phyloP scores from a whole-genome alignment of 2,888 invertebrate genomes.

The Mycogona germanica region DNA sequence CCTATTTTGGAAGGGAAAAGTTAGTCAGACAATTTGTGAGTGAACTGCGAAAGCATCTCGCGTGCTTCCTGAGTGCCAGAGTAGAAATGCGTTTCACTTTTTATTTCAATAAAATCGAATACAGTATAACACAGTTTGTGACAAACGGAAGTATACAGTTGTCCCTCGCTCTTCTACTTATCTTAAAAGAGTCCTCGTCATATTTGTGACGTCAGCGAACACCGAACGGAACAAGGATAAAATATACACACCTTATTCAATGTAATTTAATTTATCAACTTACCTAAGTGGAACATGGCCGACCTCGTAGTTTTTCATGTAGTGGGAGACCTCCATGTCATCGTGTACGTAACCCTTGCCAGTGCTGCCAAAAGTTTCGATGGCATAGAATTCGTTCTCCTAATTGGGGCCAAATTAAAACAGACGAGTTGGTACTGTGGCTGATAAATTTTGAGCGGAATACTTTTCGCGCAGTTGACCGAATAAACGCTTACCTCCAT shows the following conservation, averaged over 20 bases:
- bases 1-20: slow-evolving; percentile 35
- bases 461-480: background rate
- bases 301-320: slow-evolving; percentile 97
- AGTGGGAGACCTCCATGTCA: slow-evolving; percentile 98
- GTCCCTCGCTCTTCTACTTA: too few relatives aligned
- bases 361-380: slow-evolving; percentile 98
- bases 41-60: background rate
- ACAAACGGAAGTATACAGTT: too few relatives aligned
- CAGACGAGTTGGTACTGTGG: background rate
- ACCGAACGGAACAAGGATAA: too few relatives aligned
- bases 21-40: slow-evolving; percentile 12
- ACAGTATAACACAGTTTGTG: too few relatives aligned
- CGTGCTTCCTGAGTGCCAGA: too few relatives aligned
- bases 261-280: background rate
- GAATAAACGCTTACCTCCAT: slow-evolving; percentile 56
- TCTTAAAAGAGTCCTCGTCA: too few relatives aligned
- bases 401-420: slow-evolving; percentile 26
- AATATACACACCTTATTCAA: slow-evolving; percentile 8
- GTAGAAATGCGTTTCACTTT: too few relatives aligned
- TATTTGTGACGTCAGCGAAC: too few relatives aligned
- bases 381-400: slow-evolving; percentile 97
- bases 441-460: background rate
- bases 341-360: slow-evolving; percentile 83
- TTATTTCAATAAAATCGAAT: too few relatives aligned
- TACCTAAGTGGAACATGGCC: slow-evolving; percentile 77